Evolutionary conservation across 92 coral and sea anemone genomes (phyloP).

Genomic region (Virgularia gustaviana): DNA sequence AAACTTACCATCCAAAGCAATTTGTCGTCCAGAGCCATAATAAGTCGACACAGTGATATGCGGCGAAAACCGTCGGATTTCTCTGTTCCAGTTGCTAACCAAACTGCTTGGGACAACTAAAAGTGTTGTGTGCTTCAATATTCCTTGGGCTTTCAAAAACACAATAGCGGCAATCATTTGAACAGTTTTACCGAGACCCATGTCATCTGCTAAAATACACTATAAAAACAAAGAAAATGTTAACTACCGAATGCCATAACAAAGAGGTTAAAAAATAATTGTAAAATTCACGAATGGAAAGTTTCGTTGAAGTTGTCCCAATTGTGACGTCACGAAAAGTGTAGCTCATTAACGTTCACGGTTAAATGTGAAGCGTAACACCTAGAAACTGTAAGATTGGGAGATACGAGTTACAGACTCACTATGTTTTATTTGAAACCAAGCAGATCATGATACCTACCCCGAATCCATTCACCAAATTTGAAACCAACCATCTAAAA

Average conservation of each 20-base stretch:
- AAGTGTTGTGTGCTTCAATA: constrained; percentile 28
- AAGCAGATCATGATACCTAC: background rate
- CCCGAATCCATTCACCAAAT: constrained; percentile 35
- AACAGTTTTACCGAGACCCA: constrained; percentile 50
- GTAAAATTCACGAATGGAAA: too few species aligned
- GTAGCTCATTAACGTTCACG: too few species aligned
- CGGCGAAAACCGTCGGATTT: constrained; percentile 37
- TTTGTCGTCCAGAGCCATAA: constrained; percentile 48
- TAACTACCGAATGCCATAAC: too few species aligned
- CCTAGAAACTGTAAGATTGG: too few species aligned
- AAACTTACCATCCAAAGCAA: constrained; percentile 27
- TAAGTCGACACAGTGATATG: constrained; percentile 40
- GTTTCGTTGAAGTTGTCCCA: background rate
- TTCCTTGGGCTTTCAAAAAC: constrained; percentile 18
- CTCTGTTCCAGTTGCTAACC: constrained; percentile 43
- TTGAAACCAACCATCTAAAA: constrained; percentile 37
- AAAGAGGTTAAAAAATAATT: too few species aligned
- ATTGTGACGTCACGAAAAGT: too few species aligned
- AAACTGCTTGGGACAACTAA: constrained; percentile 43
- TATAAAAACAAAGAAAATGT: background rate
- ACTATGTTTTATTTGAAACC: too few species aligned
- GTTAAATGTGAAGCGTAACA: too few species aligned
- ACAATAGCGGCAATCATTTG: constrained; percentile 43
- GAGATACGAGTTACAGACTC: too few species aligned
- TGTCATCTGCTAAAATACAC: constrained; percentile 49